Evolutionary conservation across 37 sponge, comb jelly and placozoan species (phyloP).

Genomic region (Petrosia ficiformis): DNA sequence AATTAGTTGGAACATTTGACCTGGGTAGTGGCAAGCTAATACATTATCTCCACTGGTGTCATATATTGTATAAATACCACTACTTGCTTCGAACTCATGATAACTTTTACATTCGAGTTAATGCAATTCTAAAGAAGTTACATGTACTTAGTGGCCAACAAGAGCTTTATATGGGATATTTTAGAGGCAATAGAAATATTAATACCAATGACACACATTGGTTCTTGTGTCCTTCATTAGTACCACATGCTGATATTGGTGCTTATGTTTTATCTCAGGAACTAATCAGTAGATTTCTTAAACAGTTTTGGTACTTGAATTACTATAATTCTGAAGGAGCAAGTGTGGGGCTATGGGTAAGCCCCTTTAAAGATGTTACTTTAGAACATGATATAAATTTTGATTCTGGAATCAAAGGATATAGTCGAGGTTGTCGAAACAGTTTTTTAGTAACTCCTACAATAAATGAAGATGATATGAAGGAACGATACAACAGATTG

Average conservation of each 20-base stretch:
- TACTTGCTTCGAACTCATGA: background rate
- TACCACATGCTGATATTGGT: background rate
- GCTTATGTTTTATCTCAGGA: background rate
- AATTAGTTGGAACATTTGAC: background rate
- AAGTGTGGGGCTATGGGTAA: background rate
- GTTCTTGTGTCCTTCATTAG: background rate
- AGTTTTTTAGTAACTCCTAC: background rate
- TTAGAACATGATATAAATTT: background rate
- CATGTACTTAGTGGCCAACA: background rate
- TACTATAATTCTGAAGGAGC: background rate
- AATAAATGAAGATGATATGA: background rate
- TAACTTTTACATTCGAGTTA: background rate
- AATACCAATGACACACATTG: background rate
- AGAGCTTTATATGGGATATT: background rate
- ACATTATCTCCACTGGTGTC: background rate
- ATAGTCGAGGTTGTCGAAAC: conserved; percentile 2
- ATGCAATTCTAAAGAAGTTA: background rate
- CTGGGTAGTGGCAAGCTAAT: background rate
- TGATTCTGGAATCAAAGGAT: background rate
- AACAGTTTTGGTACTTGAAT: background rate
- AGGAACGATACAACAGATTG: background rate
- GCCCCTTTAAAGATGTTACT: background rate
- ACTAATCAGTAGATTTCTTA: background rate
- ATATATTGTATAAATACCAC: background rate
- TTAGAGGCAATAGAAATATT: background rate